Percentiles rank a stretch among this genome's conserved stretches.
phyloP scores from a whole-genome alignment of 2,113 vertebrate species.

The Amphiprion ocellaris region DNA sequence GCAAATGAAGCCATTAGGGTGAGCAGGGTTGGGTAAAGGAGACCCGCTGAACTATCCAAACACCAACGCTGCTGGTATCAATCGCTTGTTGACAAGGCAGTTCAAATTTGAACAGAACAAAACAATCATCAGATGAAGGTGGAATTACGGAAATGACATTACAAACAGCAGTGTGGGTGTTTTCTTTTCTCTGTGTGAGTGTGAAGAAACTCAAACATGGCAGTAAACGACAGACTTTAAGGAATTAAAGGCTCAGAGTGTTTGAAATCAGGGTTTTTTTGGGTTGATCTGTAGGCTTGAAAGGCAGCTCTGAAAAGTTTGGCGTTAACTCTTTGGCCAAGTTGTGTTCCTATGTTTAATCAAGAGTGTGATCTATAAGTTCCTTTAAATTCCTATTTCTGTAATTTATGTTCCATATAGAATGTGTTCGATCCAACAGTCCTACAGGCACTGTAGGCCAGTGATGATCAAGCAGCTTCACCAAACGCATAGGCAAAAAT shows the following conservation, averaged over 20 bases:
- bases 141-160: conserved; percentile 45
- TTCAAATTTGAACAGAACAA: conserved; percentile 58
- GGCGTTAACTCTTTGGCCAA: background rate
- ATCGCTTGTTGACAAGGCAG: conserved; percentile 59
- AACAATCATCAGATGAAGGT: conserved; percentile 31
- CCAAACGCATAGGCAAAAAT: too few relatives aligned
- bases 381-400: too few relatives aligned
- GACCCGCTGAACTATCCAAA: conserved; percentile 42
- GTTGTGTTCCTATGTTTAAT: background rate
- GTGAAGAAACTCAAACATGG: background rate
- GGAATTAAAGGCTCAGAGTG: background rate
- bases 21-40: conserved; percentile 21
- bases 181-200: background rate
- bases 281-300: background rate
- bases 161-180: background rate
- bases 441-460: too few relatives aligned
- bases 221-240: background rate
- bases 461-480: too few relatives aligned
- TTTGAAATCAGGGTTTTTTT: background rate
- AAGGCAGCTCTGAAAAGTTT: conserved; percentile 3
- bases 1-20: conserved; percentile 60
- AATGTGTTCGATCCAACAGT: too few relatives aligned
- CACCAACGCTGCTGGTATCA: conserved; percentile 41
- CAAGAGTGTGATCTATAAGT: too few relatives aligned
- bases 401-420: too few relatives aligned